Percentiles rank a stretch among this genome's conserved stretches.
These are phyloP conservation scores for Leptinotarsa undecemlineata DNA, from an alignment of 1,140 invertebrate species.

Conservation along the genomic window DNA sequence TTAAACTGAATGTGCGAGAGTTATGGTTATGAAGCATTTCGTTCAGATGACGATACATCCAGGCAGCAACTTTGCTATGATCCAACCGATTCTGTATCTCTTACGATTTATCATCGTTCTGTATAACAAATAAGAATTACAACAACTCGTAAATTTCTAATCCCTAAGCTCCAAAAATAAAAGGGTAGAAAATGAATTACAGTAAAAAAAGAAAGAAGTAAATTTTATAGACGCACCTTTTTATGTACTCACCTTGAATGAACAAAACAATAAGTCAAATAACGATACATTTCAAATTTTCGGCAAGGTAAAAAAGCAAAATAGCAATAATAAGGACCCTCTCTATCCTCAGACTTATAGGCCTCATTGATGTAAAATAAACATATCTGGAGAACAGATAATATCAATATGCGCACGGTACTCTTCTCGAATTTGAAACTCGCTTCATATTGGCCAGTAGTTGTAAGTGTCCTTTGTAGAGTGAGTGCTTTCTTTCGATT, in stretches of 20 bases:
- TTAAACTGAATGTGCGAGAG: background rate
- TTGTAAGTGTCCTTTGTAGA: constrained; percentile 33
- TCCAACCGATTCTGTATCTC: no score
- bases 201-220: background rate
- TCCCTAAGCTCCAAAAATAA: background rate
- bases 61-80: no score
- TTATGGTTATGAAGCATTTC: background rate
- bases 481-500: constrained; percentile 17
- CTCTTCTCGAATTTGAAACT: constrained; percentile 84
- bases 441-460: constrained; percentile 71
- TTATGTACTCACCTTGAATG: constrained; percentile 78
- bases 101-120: no score
- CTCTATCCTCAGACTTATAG: background rate
- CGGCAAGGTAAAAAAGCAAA: constrained; percentile 24
- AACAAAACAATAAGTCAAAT: constrained; percentile 92
- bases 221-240: background rate
- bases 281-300: constrained; percentile 87
- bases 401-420: constrained; percentile 79
- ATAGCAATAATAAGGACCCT: background rate
- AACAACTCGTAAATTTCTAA: background rate
- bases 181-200: background rate
- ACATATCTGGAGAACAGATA: constrained; percentile 70
- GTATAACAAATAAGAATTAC: background rate
- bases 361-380: constrained; percentile 65
- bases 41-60: background rate